A percentile compares a stretch with the other conserved stretches of the same genome.
Conservation (phyloP, 2,113 vertebrate genomes). For the Nycticebus coucang region DNA sequence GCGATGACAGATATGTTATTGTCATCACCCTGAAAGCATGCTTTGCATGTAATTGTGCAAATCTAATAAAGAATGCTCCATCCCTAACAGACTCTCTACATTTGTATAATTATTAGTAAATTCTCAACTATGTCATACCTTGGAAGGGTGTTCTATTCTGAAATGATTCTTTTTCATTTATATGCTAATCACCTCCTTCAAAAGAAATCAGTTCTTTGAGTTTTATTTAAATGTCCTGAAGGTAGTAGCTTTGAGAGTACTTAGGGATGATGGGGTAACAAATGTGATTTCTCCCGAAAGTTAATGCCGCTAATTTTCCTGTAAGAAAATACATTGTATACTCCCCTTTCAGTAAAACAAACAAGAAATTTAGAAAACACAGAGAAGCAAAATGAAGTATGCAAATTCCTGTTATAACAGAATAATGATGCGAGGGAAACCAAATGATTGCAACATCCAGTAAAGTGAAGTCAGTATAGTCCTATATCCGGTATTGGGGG, state of each 20-base stretch:
- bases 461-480: slow-evolving; percentile 78
- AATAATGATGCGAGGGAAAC: slow-evolving; percentile 87
- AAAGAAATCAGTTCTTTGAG: slow-evolving; percentile 81
- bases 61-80: slow-evolving; percentile 79
- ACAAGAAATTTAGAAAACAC: slow-evolving; percentile 83
- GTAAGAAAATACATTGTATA: slow-evolving; percentile 83
- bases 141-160: slow-evolving; percentile 79
- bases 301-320: slow-evolving; percentile 84
- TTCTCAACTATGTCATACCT: slow-evolving; percentile 81
- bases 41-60: slow-evolving; percentile 75
- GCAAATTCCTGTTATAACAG: slow-evolving; percentile 83
- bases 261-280: slow-evolving; percentile 84
- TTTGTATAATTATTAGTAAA: slow-evolving; percentile 86
- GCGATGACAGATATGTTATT: slow-evolving; percentile 79
- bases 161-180: slow-evolving; percentile 86
- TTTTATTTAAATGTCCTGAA: slow-evolving; percentile 86
- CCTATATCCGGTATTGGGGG: slow-evolving; percentile 86
- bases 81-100: slow-evolving; percentile 77
- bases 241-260: slow-evolving; percentile 82
- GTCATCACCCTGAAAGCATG: slow-evolving; percentile 79
- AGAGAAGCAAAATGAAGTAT: slow-evolving; percentile 81
- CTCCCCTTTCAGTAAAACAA: slow-evolving; percentile 77
- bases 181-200: slow-evolving; percentile 85
- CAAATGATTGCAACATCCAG: slow-evolving; percentile 85
- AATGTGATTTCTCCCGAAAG: slow-evolving; percentile 86